Base-by-base conservation (phyloP, 2,113 vertebrate species). In the Nesoenas mayeri region DNA sequence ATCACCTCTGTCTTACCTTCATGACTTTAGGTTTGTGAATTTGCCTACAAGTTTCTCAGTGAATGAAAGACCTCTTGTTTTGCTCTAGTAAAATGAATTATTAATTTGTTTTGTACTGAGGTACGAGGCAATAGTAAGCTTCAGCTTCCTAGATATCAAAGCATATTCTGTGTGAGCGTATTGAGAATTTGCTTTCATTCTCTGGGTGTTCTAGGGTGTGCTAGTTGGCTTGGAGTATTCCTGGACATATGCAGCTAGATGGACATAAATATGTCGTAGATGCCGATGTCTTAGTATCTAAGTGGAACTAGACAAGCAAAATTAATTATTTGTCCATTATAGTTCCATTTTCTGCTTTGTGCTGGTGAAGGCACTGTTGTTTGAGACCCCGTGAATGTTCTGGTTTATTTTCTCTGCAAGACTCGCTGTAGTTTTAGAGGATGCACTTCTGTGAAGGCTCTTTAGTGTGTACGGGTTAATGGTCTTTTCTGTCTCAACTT, bases 11-110 rank as follows among this genome's bases (percentile, higher is more conserved):
- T 40, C 32, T 65, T 44, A 53, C 9, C 44, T 71, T 25, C 5
- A 2, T n/a, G 62, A 72, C 50, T 87, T 91, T 1, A 75, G 73
- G 40, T 72, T 50, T 92, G 22, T 1, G 5, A 61, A 74, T 54
- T 66, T 47, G 12, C 36, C 9, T 42, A 8, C 1, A 62, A 29
- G 19, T 71, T 47, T 62, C 50, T 61, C 9, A n/a, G 57, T 95
- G 91, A 95, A 79, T 94, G 71, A 66, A 91, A 38, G 57, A 25
- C 31, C n/a, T 92, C 26, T 34, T 84, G 10, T n/a, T 95, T 78
- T 91, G n/a, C 78, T 88, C 34, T 56, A 29, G 78, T 81, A 40
- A 48, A 40, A 85, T 95, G 84, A 95, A 95, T 95, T 87, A 87
- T 84, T 94, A 51, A 95, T 89, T 72, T 70, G 65, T 61, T 89